phyloP scores from a whole-genome alignment of 1,140 invertebrate genomes.

The Drosophila melanogaster region Release_6_plus_ISO1_MT NT_033779.5:7660501-7661000 shows the following conservation, averaged over 20 bases:
- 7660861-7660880: background rate
- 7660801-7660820: background rate
- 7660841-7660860: background rate
- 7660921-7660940: background rate
- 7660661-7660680: slow-evolving; percentile 4
- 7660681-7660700: slow-evolving; percentile 21
- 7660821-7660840: background rate
- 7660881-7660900: too few relatives aligned
- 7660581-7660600: slow-evolving; percentile 65
- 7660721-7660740: slow-evolving; percentile 42
- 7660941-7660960: slow-evolving; percentile 25
- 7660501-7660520: background rate
- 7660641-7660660: slow-evolving; percentile 56
- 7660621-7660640: slow-evolving; percentile 70
- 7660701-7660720: slow-evolving; percentile 64
- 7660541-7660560: slow-evolving; percentile 69
- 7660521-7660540: slow-evolving; percentile 10
- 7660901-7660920: background rate
- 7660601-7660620: slow-evolving; percentile 77
- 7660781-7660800: background rate
- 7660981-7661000: slow-evolving; percentile 56
- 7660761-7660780: background rate
- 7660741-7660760: slow-evolving; percentile 6
- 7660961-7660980: slow-evolving; percentile 39
- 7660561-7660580: slow-evolving; percentile 71